phyloP scores from a whole-genome alignment of 2,888 invertebrate species.

The Belgica antarctica region DNA sequence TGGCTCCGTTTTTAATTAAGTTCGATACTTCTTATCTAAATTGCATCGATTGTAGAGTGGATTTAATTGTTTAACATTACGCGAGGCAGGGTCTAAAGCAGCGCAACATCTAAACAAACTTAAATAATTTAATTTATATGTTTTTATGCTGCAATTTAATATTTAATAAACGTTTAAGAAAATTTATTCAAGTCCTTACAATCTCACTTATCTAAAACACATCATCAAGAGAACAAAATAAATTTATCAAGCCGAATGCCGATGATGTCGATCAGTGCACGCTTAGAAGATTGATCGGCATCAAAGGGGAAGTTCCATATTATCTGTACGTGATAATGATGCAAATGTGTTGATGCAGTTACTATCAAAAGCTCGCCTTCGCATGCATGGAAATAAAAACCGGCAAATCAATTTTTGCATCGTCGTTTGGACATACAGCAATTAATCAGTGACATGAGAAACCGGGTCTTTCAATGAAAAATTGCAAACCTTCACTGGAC shows the following conservation, averaged over 20 bases:
- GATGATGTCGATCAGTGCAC: conserved; percentile 11
- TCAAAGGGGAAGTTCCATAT: not conserved
- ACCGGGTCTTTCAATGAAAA: conserved; percentile 4
- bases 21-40: conserved; percentile 40
- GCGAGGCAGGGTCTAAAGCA: not conserved
- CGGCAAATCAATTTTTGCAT: conserved; percentile 31
- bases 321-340: conserved; percentile 7
- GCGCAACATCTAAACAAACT: too few species aligned
- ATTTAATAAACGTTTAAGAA: too few species aligned
- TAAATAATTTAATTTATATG: too few species aligned
- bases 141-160: too few species aligned
- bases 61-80: conserved; percentile 12
- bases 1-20: conserved; percentile 22
- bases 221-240: not conserved
- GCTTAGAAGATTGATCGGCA: conserved; percentile 25
- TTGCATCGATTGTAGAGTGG: conserved; percentile 21
- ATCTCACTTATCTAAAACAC: too few species aligned
- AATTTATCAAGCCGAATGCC: conserved; percentile 1
- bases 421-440: conserved; percentile 25
- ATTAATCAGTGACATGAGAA: too few species aligned
- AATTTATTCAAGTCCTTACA: too few species aligned
- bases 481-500: conserved; percentile 10
- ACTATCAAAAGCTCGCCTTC: not conserved
- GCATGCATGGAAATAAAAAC: conserved; percentile 14
- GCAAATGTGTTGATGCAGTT: conserved; percentile 10